Percentiles rank a stretch among this genome's conserved stretches.
phyloP scores from a whole-genome alignment of 2,888 invertebrate genomes.

The Polydrusus cervinus region DNA sequence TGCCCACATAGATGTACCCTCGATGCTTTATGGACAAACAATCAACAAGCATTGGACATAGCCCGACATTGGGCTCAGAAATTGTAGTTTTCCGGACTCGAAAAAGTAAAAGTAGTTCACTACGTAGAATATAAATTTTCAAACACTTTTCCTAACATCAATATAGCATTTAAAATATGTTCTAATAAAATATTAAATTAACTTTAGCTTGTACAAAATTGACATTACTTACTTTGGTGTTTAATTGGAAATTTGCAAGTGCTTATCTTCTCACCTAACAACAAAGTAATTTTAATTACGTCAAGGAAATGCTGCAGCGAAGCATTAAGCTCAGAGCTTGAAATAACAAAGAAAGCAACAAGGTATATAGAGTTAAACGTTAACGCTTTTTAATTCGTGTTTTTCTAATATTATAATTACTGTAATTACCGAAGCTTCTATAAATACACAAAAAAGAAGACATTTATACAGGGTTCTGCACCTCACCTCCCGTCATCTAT shows the following conservation, averaged over 20 bases:
- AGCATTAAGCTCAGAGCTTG: neutral
- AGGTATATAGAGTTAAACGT: neutral
- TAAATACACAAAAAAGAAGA: no score
- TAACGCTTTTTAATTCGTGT: neutral
- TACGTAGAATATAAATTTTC: no score
- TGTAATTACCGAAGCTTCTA: neutral
- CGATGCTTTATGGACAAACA: no score
- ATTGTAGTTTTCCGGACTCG: no score
- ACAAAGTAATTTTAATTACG: conserved; percentile 19
- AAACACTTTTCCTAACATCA: no score
- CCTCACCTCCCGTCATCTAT: no score
- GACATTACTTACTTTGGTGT: neutral
- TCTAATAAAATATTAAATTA: neutral
- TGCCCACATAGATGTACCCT: no score
- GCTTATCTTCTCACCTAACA: conserved; percentile 4
- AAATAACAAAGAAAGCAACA: conserved; percentile 2
- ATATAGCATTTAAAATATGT: no score
- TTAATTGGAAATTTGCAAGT: conserved; percentile 16
- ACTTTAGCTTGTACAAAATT: neutral
- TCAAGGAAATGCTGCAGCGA: neutral
- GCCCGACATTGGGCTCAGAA: no score
- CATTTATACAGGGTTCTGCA: no score
- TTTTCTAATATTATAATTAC: neutral
- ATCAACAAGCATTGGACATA: no score
- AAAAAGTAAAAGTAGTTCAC: no score